Evolutionary conservation across 2,113 vertebrate species (phyloP), one percentile per base, ranked within the genome.

Genomic region (Oryzias javanicus): DNA sequence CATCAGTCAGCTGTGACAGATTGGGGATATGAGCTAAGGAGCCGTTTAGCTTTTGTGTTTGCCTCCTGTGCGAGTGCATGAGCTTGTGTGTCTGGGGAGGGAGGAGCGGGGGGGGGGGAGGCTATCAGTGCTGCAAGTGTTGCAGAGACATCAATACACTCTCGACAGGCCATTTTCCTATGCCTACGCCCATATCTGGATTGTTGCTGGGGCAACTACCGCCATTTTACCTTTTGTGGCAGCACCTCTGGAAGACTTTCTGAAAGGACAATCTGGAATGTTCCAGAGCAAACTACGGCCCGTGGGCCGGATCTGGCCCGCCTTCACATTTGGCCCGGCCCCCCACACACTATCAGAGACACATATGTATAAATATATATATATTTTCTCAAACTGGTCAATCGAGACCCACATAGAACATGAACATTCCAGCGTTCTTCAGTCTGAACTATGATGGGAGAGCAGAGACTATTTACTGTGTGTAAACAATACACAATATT

Each of bases 151-250:
- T 92, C 89, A 90, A 91, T 90, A 89, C 83, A 72, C 85, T 84
- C 74, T 89, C 81, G 76, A 89, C 88, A 88, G 89, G 88, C 85
- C 89, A 90, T 91, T 91, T 90, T 88, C 83, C 83, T 78, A 72
- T 80, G 80, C 80, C 88, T 86, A 77, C 83, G 86, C 81, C 81
- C 64, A 83, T 84, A 82, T 72, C 67, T 64, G 79, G 88, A 85
- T 87, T 84, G 89, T 92, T 92, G 86, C 91, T 90, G 88, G 84
- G 89, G 90, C 84, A 90, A 91, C 91, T 82, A 76, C 74, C 85
- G 78, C 86, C 89, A 88, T 91, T 88, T 86, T 87, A 79, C 76
- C 76, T 79, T 84, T 73, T 55, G 67, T 14, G 56, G 50, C 80
- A 74, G 72, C 69, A 78, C 75, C 75, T 74, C 74, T 67, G 70